Percentiles rank a stretch among this genome's conserved stretches.
phyloP scores from a whole-genome alignment of 1,140 invertebrate species.

The Venturia canescens region DNA sequence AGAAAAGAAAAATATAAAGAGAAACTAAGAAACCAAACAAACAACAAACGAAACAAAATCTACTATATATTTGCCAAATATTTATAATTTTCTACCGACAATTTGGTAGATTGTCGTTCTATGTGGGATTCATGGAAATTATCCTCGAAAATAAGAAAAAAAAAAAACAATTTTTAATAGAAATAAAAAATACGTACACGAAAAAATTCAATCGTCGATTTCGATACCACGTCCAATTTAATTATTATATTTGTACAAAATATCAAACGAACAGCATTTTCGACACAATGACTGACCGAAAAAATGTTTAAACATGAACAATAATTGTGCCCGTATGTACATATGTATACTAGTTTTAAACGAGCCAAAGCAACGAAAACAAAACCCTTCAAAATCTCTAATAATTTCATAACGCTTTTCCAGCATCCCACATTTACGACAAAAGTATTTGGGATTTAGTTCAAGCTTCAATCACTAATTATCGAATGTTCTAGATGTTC shows the following conservation, averaged over 20 bases:
- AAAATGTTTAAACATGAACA: background rate
- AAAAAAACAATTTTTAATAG: no score
- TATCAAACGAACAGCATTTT: background rate
- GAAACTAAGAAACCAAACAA: conserved; percentile 28
- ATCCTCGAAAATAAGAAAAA: no score
- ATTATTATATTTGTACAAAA: background rate
- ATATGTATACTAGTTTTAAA: background rate
- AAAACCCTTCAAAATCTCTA: background rate
- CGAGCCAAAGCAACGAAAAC: background rate
- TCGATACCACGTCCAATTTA: background rate
- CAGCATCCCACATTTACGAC: conserved; percentile 27
- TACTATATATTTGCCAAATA: conserved; percentile 50
- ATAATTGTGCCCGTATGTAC: background rate
- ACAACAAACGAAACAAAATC: conserved; percentile 45
- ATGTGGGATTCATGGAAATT: background rate
- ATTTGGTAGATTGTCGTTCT: background rate
- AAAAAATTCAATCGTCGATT: background rate
- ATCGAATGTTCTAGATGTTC: background rate
- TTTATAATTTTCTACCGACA: conserved; percentile 37
- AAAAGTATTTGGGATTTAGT: background rate
- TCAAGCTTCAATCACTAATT: conserved; percentile 5
- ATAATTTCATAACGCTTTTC: background rate
- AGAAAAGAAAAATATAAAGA: background rate
- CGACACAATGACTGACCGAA: background rate
- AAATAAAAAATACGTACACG: no score